These are phyloP conservation scores for Aphelocoma coerulescens DNA, from an alignment of 2,113 vertebrate genomes.

Conservation along the genomic window DNA sequence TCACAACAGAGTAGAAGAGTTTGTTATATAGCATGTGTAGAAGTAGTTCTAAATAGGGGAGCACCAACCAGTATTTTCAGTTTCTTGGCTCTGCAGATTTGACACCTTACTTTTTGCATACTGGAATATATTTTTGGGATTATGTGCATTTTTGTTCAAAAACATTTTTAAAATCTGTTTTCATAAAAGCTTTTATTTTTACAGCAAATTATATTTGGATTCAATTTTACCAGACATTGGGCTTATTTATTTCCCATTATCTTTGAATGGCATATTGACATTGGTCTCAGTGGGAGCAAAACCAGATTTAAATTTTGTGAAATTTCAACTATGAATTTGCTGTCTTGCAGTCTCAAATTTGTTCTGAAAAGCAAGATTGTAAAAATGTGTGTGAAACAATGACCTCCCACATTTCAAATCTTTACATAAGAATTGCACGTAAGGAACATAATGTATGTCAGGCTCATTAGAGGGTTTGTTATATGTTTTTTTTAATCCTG, in stretches of 20 bases:
- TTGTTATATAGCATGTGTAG: background rate
- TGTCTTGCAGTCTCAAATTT: background rate
- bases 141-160: constrained; percentile 32
- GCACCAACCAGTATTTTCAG: background rate
- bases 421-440: background rate
- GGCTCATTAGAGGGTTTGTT: background rate
- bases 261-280: background rate
- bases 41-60: background rate
- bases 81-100: constrained; percentile 22
- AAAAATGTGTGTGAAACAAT: background rate
- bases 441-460: background rate
- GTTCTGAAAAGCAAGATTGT: background rate
- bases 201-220: constrained; percentile 1
- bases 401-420: background rate
- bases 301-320: background rate
- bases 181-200: constrained; percentile 18
- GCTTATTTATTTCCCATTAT: background rate
- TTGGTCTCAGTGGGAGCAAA: background rate
- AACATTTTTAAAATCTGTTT: constrained; percentile 14
- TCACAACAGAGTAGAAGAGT: background rate
- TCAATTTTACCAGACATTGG: background rate
- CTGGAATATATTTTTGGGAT: constrained; percentile 9
- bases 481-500: constrained; percentile 59
- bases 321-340: background rate
- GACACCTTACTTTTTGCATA: constrained; percentile 24